phyloP scores from a whole-genome alignment of 2,888 invertebrate species.

The Crossocerus cetratus region DNA sequence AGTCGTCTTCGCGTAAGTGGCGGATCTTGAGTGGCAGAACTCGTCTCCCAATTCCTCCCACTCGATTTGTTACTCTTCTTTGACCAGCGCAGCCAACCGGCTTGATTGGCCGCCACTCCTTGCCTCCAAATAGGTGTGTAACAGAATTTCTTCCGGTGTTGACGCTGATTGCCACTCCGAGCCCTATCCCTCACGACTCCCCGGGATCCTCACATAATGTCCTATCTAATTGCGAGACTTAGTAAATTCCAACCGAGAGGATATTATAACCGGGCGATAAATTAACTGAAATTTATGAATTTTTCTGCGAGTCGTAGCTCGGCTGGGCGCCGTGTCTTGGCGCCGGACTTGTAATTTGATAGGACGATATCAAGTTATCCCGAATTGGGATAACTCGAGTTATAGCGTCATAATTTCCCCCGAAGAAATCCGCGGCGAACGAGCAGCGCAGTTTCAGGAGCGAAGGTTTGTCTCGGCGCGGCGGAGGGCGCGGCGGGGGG shows the following conservation, averaged over 20 bases:
- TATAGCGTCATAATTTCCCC: no score
- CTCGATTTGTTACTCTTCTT: neutral
- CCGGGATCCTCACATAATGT: no score
- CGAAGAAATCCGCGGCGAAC: neutral
- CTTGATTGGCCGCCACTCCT: constrained; percentile 51
- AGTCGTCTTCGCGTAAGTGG: constrained; percentile 43
- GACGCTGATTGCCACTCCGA: constrained; percentile 41
- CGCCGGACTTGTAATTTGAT: no score
- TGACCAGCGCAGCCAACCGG: neutral
- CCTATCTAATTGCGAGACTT: no score
- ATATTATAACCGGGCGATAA: no score
- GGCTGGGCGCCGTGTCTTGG: no score
- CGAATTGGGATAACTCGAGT: no score
- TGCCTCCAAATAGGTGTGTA: constrained; percentile 48
- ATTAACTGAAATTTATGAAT: no score
- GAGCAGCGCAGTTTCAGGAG: neutral
- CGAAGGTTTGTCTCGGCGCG: neutral
- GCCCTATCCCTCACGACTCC: neutral
- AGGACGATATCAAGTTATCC: no score
- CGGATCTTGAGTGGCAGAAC: constrained; percentile 42
- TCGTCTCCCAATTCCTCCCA: constrained; percentile 5
- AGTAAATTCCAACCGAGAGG: no score
- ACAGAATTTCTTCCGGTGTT: constrained; percentile 46
- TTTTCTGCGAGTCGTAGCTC: no score
- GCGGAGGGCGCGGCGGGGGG: no score